Base-by-base conservation (phyloP, 2,113 vertebrate species). In the Austrofundulus limnaeus region DNA sequence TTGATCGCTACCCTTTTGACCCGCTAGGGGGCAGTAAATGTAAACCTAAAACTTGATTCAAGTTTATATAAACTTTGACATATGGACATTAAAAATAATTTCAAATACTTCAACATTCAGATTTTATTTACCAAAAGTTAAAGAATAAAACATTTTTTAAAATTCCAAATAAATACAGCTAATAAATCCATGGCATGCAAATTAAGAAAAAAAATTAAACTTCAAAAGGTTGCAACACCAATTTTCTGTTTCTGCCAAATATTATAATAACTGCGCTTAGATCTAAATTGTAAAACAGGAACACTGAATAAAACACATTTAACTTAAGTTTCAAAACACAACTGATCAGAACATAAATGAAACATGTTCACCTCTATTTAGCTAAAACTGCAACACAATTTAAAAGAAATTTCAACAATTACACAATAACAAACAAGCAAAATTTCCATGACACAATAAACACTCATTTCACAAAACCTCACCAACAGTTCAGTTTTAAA, bases 21-120 rank as follows among this genome's bases (percentile, higher is more conserved):
- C 83, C 90, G 86, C 84, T 56, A 15, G 86, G 66, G 68, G 85
- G 82, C 47, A 61, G 67, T 61, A 80, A 61, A 68, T 16, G 65
- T 45, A 11, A 70, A 66, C 20, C 10, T 34, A 34, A 10, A 10
- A 34, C 8, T 34, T 34, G 4, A 34, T 34, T 5, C 31, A 34
- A 34, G 10, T 34, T 34, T 34, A 34, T 5, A 34, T 10, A 34
- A 34, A 34, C 2, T 5, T 34, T 34, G 31, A 34, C 31, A 34
- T 28, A 31, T 15, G 49, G 1, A 54, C 42, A 24, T 61, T 21
- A 45, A 0, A 12, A 70, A 56, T 47, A 8, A 39, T 28, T 9
- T 31, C 54, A 24, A 57, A 16, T 25, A 11, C 1, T 16, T 19
- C 1, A 45, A 48, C 38, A 24, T n/a, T 47, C 46, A 15, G 5